Base-by-base conservation (phyloP, 2,797 vertebrate species). In the Brachymystax lenok region DNA sequence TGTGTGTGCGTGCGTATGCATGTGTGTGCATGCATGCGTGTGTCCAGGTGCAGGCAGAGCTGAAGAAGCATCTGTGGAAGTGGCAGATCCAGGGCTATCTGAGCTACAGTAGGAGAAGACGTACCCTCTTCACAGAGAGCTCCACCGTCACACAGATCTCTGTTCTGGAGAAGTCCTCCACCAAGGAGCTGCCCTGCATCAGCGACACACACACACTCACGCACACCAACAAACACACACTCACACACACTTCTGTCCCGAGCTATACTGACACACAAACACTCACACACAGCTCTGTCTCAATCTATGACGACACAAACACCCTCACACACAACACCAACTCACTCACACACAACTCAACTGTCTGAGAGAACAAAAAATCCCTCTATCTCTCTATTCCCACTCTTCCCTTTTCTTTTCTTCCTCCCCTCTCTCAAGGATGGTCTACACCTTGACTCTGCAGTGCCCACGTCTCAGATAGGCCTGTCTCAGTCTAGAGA, bases 51-150 rank as follows among this genome's bases (percentile, higher is more conserved):
- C 96, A 96, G 84, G 88, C 93, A 0, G 96, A 96, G 75, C 81
- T 96, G 79, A 96, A 95, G 90, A 96, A 96, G 54, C 87, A 91
- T 0, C 89, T 96, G 14, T 93, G 93, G 86, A 95, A 90, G 79
- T 95, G 95, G 95, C 93, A 94, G 86, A 84, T 91, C 13, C 94
- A 94, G 85, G 94, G 86, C 14, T 94, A 95, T 84, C 89, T 95
- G 86, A 92, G 85, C 73, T 95, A 94, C 86, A 86, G 90, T 19
- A 88, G 90, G 78, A 91, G 92, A 14, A 91, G 87, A 0, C 93
- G 90, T 0, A 84, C 86, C 1, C 3, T 92, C 51, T 91, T 92
- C 79, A 88, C 82, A 0, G 92, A 93, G 5, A 89, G 89, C 90
- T 91, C 90, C 82, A 89, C 89, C 0, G 83, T 95, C 75, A 96